Percentiles rank a stretch among this genome's conserved stretches.
These are phyloP conservation scores for Ephestia elutella DNA, from an alignment of 1,140 invertebrate species.

Conservation along the genomic window DNA sequence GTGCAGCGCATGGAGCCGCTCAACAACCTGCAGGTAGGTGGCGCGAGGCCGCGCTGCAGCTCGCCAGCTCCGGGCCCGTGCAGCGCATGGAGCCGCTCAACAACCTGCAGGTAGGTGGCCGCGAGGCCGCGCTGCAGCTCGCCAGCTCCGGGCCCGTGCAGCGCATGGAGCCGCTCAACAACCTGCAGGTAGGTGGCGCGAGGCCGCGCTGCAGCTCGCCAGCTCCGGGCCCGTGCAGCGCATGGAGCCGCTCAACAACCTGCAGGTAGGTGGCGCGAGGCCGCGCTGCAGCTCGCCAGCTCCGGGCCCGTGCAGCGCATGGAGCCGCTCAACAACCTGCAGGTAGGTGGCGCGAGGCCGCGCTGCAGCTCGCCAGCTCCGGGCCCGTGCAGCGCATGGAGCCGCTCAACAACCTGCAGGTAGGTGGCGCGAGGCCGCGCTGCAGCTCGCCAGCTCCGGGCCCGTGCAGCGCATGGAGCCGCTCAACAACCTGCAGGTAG, in stretches of 20 bases:
- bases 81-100: conserved; percentile 98
- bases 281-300: conserved; percentile 86
- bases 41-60: too few relatives aligned
- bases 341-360: too few relatives aligned
- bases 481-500: conserved; percentile 94
- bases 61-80: conserved; percentile 92
- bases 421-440: too few relatives aligned
- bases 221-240: conserved; percentile 94
- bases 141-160: conserved; percentile 93
- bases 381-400: conserved; percentile 98
- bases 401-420: conserved; percentile 95
- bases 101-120: conserved; percentile 94
- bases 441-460: conserved; percentile 89
- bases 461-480: conserved; percentile 98
- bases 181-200: conserved; percentile 94
- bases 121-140: too few relatives aligned
- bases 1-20: conserved; percentile 98
- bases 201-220: conserved; percentile 84
- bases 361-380: conserved; percentile 85
- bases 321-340: conserved; percentile 97
- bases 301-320: conserved; percentile 96
- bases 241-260: conserved; percentile 97
- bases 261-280: too few relatives aligned
- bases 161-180: conserved; percentile 97
- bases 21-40: conserved; percentile 94